A percentile compares a stretch with the other conserved stretches of the same genome.
phyloP scores from a whole-genome alignment of 2,797 vertebrate genomes.

The Urosaurus nigricauda region DNA sequence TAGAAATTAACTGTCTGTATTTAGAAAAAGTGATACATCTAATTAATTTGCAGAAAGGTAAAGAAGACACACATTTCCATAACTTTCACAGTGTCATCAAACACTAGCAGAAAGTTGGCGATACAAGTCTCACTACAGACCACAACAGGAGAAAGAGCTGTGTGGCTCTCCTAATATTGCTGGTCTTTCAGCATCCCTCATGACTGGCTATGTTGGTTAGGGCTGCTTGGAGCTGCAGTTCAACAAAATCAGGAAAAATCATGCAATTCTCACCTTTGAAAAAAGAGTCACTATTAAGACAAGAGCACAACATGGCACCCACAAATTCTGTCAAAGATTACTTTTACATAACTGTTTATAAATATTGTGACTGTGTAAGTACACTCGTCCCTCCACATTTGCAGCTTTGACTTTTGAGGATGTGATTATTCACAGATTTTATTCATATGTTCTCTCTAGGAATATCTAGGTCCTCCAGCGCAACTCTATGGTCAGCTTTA shows the following conservation, averaged over 20 bases:
- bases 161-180: no score
- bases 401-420: no score
- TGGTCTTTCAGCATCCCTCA: no score
- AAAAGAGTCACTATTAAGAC: background rate
- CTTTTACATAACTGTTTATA: background rate
- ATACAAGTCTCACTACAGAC: background rate
- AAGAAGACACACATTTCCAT: background rate
- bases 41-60: background rate
- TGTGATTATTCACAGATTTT: no score
- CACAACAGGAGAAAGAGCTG: background rate
- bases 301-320: background rate
- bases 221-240: no score
- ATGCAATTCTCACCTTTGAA: no score
- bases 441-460: no score
- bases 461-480: no score
- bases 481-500: no score
- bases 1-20: background rate
- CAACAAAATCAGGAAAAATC: no score
- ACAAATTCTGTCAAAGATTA: background rate
- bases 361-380: background rate
- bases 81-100: background rate
- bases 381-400: background rate
- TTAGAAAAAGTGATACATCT: background rate
- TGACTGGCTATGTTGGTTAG: no score
- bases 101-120: background rate